These are phyloP conservation scores for Lithobius niger DNA, from an alignment of 1,140 invertebrate genomes.

Conservation along the genomic window DNA sequence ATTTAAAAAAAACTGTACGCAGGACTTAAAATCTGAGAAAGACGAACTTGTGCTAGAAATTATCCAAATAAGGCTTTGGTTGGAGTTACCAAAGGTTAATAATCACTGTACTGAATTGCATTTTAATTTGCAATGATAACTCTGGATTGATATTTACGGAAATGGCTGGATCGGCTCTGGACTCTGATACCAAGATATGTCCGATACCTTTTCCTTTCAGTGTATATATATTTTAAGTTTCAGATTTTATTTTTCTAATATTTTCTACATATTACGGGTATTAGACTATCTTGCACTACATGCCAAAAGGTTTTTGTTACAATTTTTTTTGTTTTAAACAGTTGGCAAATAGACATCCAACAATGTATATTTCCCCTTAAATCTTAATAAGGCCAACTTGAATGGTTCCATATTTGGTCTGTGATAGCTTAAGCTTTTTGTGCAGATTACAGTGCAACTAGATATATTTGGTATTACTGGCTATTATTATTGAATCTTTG, in stretches of 20 bases:
- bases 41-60: constrained; percentile 7
- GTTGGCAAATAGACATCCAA: no score
- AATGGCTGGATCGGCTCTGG: background rate
- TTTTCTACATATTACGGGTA: background rate
- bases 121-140: background rate
- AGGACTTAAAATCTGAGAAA: constrained; percentile 7
- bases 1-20: background rate
- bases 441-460: no score
- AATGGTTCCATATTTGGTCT: no score
- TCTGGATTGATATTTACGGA: background rate
- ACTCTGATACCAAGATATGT: background rate
- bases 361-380: no score
- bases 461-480: no score
- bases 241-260: background rate
- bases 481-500: no score
- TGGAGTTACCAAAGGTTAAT: constrained; percentile 6
- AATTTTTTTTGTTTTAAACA: no score
- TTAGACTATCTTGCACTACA: background rate
- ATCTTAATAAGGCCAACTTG: no score
- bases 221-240: constrained; percentile 7
- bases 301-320: no score
- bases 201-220: background rate
- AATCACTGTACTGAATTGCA: background rate
- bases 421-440: no score
- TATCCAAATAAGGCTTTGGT: background rate